Conservation (phyloP, 2,888 invertebrate species). For the Lamproptera curius region DNA sequence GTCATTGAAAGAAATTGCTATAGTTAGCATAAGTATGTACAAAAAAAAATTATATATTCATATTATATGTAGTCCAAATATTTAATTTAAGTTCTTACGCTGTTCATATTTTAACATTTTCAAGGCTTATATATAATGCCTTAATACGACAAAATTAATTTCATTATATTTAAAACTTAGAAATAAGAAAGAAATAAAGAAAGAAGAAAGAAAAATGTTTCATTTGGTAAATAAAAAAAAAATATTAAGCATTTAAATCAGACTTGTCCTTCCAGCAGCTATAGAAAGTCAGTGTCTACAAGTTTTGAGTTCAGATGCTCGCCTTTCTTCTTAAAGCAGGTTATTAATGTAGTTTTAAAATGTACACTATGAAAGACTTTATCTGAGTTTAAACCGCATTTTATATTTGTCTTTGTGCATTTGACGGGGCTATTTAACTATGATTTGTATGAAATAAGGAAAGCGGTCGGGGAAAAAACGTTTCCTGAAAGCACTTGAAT, state of each 20-base stretch:
- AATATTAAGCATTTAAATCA: too few relatives aligned
- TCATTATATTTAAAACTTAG: too few relatives aligned
- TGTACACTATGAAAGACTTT: slow-evolving; percentile 62
- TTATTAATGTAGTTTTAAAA: slow-evolving; percentile 73
- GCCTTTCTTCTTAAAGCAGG: slow-evolving; percentile 42
- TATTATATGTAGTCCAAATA: too few relatives aligned
- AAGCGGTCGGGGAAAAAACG: slow-evolving; percentile 5
- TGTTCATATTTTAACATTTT: too few relatives aligned
- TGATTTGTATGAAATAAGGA: slow-evolving; percentile 14
- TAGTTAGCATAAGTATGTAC: too few relatives aligned
- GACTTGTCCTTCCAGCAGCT: neutral
- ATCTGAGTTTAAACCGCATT: slow-evolving; percentile 57
- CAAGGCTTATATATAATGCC: too few relatives aligned
- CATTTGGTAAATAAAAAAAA: too few relatives aligned
- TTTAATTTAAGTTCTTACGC: too few relatives aligned
- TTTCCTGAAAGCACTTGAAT: neutral
- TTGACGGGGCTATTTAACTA: slow-evolving; percentile 54
- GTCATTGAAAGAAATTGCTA: too few relatives aligned
- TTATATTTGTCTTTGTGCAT: slow-evolving; percentile 59
- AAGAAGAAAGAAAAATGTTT: too few relatives aligned
- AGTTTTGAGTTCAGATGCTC: slow-evolving; percentile 54
- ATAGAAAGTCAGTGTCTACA: slow-evolving; percentile 25
- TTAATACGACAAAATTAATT: neutral
- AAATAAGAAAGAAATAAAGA: too few relatives aligned
- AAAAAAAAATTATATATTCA: too few relatives aligned